A percentile compares a stretch with the other conserved stretches of the same genome.
These are phyloP conservation scores for Eciton burchellii DNA, from an alignment of 1,140 invertebrate genomes.

Conservation along the genomic window DNA sequence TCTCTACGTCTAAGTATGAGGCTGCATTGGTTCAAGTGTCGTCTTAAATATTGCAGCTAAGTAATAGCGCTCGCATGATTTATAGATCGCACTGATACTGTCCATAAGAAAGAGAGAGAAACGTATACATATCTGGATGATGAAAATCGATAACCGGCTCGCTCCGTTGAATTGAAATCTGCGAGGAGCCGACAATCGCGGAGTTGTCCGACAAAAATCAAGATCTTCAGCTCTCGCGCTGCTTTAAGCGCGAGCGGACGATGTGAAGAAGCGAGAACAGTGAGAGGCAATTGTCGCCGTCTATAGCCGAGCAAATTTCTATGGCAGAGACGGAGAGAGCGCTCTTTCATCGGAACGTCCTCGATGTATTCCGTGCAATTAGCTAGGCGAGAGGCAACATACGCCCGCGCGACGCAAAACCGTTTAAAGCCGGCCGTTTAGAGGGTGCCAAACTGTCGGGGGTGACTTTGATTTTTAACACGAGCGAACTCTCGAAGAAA, in stretches of 20 bases:
- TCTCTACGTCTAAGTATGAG: no score
- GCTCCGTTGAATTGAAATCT: no score
- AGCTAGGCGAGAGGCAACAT: constrained; percentile 70
- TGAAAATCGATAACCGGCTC: no score
- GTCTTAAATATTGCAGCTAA: no score
- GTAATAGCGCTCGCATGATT: no score
- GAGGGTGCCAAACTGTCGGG: constrained; percentile 50
- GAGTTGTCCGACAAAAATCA: no score
- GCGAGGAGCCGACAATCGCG: no score
- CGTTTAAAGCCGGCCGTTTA: constrained; percentile 46
- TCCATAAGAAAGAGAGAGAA: no score
- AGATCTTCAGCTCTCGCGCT: neutral
- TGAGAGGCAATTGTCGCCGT: constrained; percentile 9
- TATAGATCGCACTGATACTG: no score
- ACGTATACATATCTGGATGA: no score
- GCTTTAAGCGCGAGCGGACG: constrained; percentile 2
- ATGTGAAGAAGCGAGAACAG: constrained; percentile 28
- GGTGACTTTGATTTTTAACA: constrained; percentile 46
- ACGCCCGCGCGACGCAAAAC: constrained; percentile 50
- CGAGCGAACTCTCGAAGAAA: neutral
- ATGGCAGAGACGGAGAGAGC: constrained; percentile 7
- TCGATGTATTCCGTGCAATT: constrained; percentile 79
- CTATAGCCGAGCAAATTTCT: constrained; percentile 38
- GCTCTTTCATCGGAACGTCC: constrained; percentile 62
- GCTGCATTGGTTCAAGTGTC: no score